Base-by-base conservation (phyloP, 2,113 vertebrate genomes). In the Meriones unguiculatus region DNA sequence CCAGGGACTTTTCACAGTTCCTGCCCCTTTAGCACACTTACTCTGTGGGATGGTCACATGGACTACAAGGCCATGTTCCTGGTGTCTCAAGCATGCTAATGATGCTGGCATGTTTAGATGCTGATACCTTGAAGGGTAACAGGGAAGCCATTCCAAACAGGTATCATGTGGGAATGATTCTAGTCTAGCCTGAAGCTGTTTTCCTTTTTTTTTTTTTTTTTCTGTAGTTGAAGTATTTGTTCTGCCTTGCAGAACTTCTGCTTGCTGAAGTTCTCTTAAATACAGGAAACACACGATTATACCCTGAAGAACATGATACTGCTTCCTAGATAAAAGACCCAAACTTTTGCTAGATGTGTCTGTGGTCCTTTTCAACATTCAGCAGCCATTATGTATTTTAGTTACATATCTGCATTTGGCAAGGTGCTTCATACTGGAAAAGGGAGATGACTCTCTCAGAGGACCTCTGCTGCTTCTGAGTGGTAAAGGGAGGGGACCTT, bases 241-340 rank as follows among this genome's bases (percentile, higher is more conserved):
- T 96, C n/a, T 76, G 87, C 75, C 80, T 94, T 80, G 32, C n/a
- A 92, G 85, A 93, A 46, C 62, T 89, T 95, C 87, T 54, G 6
- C 87, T 93, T 93, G 93, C 84, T 91, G 3, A 72, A 54, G 25
- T 95, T 84, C 64, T 91, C 70, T 88, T 78, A 76, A 89, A 90
- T 30, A 35, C 13, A 75, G 52, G 52, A 90, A 91, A 75, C 69
- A 62, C 4, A 10, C 15, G 72, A 15, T 82, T 75, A 35, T 70
- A 57, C 54, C 65, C 76, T 77, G 64, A 85, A 94, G 95, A 72
- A 96, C 69, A 35, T 57, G 92, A n/a, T 73, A 62, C 28, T 41
- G 46, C 62, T 93, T 94, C 81, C 76, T 64, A 82, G 90, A 75
- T 65, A 67, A 93, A 94, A 93, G 70, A 10, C 73, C 73, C 87